Evolutionary conservation across 2,113 vertebrate species (phyloP).

Genomic region (Carollia perspicillata): DNA sequence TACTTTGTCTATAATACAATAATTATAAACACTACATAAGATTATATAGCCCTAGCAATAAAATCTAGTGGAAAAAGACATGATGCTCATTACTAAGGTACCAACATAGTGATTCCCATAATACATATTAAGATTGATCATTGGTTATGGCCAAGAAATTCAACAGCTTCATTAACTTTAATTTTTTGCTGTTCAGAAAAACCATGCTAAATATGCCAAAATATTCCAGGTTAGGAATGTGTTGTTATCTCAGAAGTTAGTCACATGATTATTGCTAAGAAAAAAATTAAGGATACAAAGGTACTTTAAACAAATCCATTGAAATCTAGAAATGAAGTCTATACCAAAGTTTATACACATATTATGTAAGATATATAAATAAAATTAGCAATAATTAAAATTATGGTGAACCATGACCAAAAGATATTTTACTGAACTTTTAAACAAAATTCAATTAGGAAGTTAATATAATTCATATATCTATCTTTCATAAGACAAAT

Average conservation of each 20-base stretch:
- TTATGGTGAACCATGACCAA: too few species aligned
- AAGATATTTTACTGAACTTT: too few species aligned
- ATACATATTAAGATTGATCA: not conserved
- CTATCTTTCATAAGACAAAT: too few species aligned
- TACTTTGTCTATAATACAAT: not conserved
- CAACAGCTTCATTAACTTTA: not conserved
- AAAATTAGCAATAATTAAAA: too few species aligned
- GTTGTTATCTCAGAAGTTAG: not conserved
- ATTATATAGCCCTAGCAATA: not conserved
- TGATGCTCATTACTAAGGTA: not conserved
- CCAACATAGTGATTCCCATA: not conserved
- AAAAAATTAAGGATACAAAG: not conserved
- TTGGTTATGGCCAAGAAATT: not conserved
- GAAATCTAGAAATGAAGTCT: not conserved
- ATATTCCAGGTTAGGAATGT: not conserved
- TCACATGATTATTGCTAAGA: not conserved
- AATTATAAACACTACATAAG: not conserved
- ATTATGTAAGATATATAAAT: too few species aligned
- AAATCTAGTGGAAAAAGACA: not conserved
- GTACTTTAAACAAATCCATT: slow-evolving; percentile 24
- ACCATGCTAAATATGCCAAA: not conserved
- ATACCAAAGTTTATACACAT: too few species aligned
- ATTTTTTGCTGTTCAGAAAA: not conserved
- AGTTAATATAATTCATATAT: too few species aligned
- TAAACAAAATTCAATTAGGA: too few species aligned